Evolutionary conservation across 2,113 vertebrate species (phyloP).

Genomic region (Megaceryle maxima): DNA sequence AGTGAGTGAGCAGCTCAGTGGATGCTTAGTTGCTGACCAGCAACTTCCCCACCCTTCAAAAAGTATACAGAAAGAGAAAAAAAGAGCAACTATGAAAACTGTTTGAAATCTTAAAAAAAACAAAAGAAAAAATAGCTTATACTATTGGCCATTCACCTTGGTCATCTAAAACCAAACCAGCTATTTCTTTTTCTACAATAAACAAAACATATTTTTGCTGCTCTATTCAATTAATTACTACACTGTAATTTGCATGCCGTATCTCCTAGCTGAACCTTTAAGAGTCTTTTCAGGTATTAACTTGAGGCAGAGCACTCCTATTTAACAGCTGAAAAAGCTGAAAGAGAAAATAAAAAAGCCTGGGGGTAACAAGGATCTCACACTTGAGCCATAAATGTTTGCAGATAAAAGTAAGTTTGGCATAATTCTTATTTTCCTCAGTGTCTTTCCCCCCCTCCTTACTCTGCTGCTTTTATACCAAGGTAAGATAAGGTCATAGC

Average conservation of each 20-base stretch:
- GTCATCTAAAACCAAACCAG: background rate
- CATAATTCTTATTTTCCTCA: background rate
- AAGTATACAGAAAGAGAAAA: background rate
- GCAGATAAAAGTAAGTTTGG: background rate
- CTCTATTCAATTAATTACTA: background rate
- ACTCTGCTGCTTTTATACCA: background rate
- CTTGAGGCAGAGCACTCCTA: background rate
- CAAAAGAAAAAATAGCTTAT: background rate
- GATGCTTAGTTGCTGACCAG: background rate
- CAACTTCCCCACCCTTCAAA: background rate
- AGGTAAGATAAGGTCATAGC: background rate
- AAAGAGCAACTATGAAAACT: background rate
- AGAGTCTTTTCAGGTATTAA: background rate
- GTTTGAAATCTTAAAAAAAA: background rate
- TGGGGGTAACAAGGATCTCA: background rate
- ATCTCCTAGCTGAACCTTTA: background rate
- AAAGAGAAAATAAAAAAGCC: slow-evolving; percentile 9
- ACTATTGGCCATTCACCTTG: background rate
- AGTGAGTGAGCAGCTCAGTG: background rate
- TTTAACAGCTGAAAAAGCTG: background rate
- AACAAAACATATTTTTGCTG: background rate
- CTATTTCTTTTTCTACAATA: background rate
- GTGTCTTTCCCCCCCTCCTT: background rate
- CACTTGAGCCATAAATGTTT: background rate
- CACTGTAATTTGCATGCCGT: background rate